Conservation (phyloP, 2,888 invertebrate species). For the Cerastoderma edule region DNA sequence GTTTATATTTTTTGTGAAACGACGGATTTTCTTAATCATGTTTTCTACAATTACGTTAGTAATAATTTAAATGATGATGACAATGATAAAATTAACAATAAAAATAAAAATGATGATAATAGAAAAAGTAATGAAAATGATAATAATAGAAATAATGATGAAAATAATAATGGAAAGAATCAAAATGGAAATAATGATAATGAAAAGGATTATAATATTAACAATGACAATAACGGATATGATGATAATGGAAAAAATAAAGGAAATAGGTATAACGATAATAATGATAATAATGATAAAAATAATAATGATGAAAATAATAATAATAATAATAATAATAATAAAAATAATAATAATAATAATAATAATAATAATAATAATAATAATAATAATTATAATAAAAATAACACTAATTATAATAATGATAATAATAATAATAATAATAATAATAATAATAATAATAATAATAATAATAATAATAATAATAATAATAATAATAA, state of each 20-base stretch:
- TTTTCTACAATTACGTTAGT: no score
- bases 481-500: neutral
- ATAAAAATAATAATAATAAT: constrained; percentile 27
- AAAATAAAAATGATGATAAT: neutral
- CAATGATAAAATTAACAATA: neutral
- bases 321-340: constrained; percentile 2
- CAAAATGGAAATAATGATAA: neutral
- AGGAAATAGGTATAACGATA: neutral
- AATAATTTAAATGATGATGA: neutral
- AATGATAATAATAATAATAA: neutral
- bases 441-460: neutral
- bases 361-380: constrained; percentile 31
- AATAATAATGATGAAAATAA: neutral
- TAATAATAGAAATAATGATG: neutral
- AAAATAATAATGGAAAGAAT: neutral
- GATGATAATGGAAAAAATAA: neutral
- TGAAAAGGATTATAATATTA: neutral
- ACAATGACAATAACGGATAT: neutral
- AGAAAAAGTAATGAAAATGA: neutral
- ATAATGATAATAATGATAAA: neutral
- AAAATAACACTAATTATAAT: neutral
- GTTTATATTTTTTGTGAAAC: no score
- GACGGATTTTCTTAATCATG: no score
- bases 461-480: neutral
- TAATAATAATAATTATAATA: constrained; percentile 28